phyloP scores from a whole-genome alignment of 2,113 vertebrate genomes.

The Phaethon lepturus region DNA sequence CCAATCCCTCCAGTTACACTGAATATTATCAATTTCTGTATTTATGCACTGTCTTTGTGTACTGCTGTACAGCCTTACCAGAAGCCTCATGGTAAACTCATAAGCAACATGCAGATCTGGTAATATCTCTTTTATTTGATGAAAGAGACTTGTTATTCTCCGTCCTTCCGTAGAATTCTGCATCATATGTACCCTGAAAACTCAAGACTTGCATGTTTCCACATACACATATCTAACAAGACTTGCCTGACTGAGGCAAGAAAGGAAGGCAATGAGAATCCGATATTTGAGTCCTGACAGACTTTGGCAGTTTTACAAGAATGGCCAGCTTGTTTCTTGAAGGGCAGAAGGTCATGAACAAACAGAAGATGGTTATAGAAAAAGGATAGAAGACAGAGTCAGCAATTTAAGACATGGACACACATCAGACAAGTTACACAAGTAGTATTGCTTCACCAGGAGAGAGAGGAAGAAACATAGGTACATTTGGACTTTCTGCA shows the following conservation, averaged over 20 bases:
- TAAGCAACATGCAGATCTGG: background rate
- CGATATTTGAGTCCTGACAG: background rate
- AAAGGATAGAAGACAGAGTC: background rate
- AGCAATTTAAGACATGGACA: background rate
- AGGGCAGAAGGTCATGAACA: background rate
- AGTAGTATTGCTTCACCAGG: background rate
- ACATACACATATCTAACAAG: background rate
- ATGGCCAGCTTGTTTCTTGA: background rate
- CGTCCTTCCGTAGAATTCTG: background rate
- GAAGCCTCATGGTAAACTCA: background rate
- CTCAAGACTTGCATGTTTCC: background rate
- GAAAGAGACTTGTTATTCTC: background rate
- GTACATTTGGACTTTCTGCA: background rate
- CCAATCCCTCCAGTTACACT: background rate
- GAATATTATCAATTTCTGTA: background rate
- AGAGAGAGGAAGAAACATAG: background rate
- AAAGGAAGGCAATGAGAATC: background rate
- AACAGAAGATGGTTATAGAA: background rate
- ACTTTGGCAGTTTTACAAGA: background rate
- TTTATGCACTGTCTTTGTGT: background rate
- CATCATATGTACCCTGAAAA: background rate
- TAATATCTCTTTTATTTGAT: background rate
- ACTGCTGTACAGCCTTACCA: background rate
- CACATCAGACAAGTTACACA: background rate
- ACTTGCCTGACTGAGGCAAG: background rate